Evolutionary conservation across 2,888 invertebrate genomes (phyloP), one percentile per base, ranked within the genome.

Genomic region (Punctoribates punctum): DNA sequence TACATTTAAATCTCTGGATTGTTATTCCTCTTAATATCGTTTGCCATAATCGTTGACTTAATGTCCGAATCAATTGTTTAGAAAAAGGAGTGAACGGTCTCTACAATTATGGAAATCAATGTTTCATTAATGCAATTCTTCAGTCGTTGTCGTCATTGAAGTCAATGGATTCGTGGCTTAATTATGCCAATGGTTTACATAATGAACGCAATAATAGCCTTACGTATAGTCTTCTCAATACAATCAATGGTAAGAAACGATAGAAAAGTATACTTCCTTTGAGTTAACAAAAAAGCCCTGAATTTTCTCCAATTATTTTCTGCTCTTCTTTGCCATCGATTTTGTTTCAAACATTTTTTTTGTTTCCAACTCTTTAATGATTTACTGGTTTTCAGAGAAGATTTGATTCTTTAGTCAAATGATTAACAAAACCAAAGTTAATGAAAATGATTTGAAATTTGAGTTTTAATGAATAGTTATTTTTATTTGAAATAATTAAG

Each of bases 61-160:
- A 57, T 57, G 42, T 42, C 42, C 11, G 42, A 42, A 42, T 42
- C 42, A 42, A 42, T 42, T 42, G 42, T 11, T 42, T 42, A 62
- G 62, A 29, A 8, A 29, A 62, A 79, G 75, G 79, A 25, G 82
- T 84, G 74, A 82, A 83, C 73, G 96, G 96, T 11, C 87, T 96
- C 51, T 91, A 91, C 80, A 96, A 96, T 86, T 87, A 95, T 79
- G 96, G 96, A 60, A 90, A 92, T 80, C 94, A 95, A 0, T 96
- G 96, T 84, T 96, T 96, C 83, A 85, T 96, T 75, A 96, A 96
- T 85, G 92, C 95, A 0, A 86, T 96, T 70, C 86, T 96, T 34
- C 96, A 96, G 85, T 92, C 94, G 1, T 85, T 96, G 80, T 93
- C 95, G 29, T 91, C 94, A 4, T 93, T 93, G 83, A 91, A 93